Conservation (phyloP, 35 echinoderm and acorn worm species). For the Ophioderma brevispina region DNA sequence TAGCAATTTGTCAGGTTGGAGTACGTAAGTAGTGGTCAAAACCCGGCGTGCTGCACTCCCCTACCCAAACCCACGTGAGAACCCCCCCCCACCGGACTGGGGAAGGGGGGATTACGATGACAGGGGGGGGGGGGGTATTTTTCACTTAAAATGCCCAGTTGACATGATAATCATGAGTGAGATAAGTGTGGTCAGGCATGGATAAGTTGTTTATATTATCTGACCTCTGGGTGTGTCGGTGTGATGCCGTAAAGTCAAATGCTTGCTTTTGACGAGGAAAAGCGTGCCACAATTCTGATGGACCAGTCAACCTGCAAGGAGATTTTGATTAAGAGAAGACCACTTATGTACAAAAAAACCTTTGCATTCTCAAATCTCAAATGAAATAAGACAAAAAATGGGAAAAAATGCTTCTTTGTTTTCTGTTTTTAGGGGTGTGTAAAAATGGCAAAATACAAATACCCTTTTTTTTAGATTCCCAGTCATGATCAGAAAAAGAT, state of each 20-base stretch:
- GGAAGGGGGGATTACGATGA: too few species aligned
- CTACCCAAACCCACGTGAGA: too few species aligned
- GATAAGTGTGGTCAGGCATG: background rate
- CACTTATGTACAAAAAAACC: background rate
- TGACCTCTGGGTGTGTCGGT: conserved; percentile 64
- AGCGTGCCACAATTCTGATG: conserved; percentile 44
- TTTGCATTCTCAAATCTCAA: background rate
- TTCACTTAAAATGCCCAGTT: too few species aligned
- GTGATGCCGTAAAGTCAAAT: conserved; percentile 48
- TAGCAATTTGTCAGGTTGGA: too few species aligned
- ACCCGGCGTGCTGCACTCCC: too few species aligned
- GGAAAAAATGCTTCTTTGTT: background rate
- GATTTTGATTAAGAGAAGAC: background rate
- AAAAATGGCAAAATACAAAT: background rate
- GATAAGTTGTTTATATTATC: background rate
- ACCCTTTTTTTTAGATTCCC: too few species aligned
- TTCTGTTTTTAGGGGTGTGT: background rate
- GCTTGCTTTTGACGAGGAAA: conserved; percentile 56
- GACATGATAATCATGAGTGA: too few species aligned
- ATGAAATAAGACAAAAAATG: background rate
- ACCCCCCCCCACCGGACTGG: too few species aligned
- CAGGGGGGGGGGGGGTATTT: too few species aligned
- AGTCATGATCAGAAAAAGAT: background rate
- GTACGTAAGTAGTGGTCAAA: too few species aligned
- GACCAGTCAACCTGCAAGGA: conserved; percentile 29